Evolutionary conservation across 2,797 vertebrate genomes (phyloP).

Genomic region (Melanotaenia trifasciata): DNA sequence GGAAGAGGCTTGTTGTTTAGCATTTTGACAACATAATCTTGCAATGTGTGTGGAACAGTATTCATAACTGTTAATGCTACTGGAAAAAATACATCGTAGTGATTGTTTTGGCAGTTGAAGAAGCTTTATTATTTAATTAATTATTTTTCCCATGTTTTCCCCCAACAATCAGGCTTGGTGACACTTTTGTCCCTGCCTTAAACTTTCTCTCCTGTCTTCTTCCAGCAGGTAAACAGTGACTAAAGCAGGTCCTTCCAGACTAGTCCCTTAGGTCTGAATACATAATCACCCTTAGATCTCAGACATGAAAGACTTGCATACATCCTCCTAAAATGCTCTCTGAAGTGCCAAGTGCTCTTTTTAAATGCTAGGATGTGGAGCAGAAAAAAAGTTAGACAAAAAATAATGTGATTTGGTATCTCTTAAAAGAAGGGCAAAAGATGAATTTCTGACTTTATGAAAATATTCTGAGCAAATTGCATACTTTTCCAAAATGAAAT

Average conservation of each 20-base stretch:
- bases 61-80: slow-evolving; percentile 13
- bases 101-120: not conserved
- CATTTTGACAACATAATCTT: not conserved
- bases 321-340: slow-evolving; percentile 74
- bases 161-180: slow-evolving; percentile 42
- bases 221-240: slow-evolving; percentile 75
- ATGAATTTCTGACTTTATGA: slow-evolving; percentile 34
- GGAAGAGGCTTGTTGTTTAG: slow-evolving; percentile 12
- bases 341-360: slow-evolving; percentile 67
- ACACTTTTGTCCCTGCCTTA: slow-evolving; percentile 52
- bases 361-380: slow-evolving; percentile 49
- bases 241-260: slow-evolving; percentile 66
- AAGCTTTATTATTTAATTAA: not conserved
- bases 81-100: not conserved
- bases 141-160: slow-evolving; percentile 16
- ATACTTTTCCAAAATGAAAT: not conserved
- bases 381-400: slow-evolving; percentile 48
- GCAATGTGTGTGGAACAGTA: slow-evolving; percentile 7
- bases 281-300: slow-evolving; percentile 81
- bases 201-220: slow-evolving; percentile 45
- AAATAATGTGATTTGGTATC: slow-evolving; percentile 50
- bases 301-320: slow-evolving; percentile 80
- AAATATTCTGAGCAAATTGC: slow-evolving; percentile 10
- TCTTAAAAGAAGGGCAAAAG: slow-evolving; percentile 29
- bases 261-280: slow-evolving; percentile 76